Base-by-base conservation (phyloP, 2,113 vertebrate genomes). In the Hydrochoerus hydrochaeris region DNA sequence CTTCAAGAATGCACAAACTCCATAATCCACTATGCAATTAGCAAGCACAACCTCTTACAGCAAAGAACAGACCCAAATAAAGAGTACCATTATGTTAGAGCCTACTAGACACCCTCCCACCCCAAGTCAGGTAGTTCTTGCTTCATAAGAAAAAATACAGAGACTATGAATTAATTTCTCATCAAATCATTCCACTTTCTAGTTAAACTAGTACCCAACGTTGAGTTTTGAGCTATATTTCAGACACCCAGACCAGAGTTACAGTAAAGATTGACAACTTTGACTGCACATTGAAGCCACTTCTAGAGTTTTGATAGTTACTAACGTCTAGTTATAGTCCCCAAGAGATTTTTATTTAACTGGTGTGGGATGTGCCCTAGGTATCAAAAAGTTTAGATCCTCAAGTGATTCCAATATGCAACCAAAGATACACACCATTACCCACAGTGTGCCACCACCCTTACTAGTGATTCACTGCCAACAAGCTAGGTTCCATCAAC, bases 301-400 rank as follows among this genome's bases (percentile, higher is more conserved):
- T n/a, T 89, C 71, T 26, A 96, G 71, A 88, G 16, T 81, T 91
- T 89, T 71, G 71, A 84, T 52, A 82, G 81, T 88, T 81, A 78
- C 46, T 62, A 44, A 67, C 58, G 73, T 88, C 63, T 54, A 82
- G 44, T 58, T 69, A 57, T 11, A 95, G n/a, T 49, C n/a, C n/a
- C 44, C 60, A 90, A 73, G 60, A 87, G 35, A 67, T 67, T 92
- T 73, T 87, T 17, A 87, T 81, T 94, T 92, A 87, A 63, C 85
- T 85, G 35, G 46, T 65, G 57, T 67, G 22, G 28, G 62, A 32
- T 24, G 57, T 87, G 22, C 5, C 54, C 20, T 94, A 62, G 0
- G 0, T 46, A 95, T 65, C 19, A 85, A 65, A 57, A 71, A 3
- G 26, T 96, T 82, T 65, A 32, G 71, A 93, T 73, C 19, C n/a